phyloP scores from a whole-genome alignment of 2,888 invertebrate species.

The Anagyrus pseudococci region DNA sequence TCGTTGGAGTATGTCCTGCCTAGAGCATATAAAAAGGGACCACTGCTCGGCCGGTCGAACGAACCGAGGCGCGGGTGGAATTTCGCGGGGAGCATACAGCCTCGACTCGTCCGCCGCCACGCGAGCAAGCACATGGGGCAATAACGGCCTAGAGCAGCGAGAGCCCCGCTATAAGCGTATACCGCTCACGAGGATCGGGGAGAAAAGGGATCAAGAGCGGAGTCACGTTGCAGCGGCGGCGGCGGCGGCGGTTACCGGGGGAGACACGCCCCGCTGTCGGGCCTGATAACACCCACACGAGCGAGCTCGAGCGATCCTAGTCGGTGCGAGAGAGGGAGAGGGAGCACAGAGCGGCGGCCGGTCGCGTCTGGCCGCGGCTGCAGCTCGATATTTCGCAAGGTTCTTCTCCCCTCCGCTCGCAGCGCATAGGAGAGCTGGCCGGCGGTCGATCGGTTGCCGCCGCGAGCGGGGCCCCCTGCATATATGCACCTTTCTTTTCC shows the following conservation, averaged over 20 bases:
- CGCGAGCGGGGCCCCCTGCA: constrained; percentile 1
- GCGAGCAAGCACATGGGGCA: too few relatives aligned
- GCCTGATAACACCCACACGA: constrained; percentile 61
- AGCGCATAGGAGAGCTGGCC: too few relatives aligned
- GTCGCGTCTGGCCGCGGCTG: too few relatives aligned
- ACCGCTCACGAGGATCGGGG: too few relatives aligned
- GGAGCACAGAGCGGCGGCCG: too few relatives aligned
- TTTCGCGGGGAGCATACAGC: too few relatives aligned
- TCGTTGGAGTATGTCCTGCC: too few relatives aligned
- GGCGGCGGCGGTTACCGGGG: constrained; percentile 41
- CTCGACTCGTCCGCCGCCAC: too few relatives aligned
- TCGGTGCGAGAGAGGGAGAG: constrained; percentile 15
- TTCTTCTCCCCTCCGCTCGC: constrained; percentile 32
- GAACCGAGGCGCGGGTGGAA: too few relatives aligned
- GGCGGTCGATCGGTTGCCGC: constrained; percentile 34
- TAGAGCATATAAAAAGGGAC: too few relatives aligned
- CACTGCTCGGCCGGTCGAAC: not conserved
- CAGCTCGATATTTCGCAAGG: constrained; percentile 53
- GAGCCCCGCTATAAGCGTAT: too few relatives aligned
- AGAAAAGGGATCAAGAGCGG: constrained; percentile 20
- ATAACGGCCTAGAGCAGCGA: too few relatives aligned
- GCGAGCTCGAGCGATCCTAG: not conserved
- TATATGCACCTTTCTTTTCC: constrained; percentile 34
- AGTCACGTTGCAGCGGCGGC: constrained; percentile 37
- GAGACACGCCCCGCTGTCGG: constrained; percentile 57